Conservation (phyloP, 2,113 vertebrate species). For the Stegastes partitus region DNA sequence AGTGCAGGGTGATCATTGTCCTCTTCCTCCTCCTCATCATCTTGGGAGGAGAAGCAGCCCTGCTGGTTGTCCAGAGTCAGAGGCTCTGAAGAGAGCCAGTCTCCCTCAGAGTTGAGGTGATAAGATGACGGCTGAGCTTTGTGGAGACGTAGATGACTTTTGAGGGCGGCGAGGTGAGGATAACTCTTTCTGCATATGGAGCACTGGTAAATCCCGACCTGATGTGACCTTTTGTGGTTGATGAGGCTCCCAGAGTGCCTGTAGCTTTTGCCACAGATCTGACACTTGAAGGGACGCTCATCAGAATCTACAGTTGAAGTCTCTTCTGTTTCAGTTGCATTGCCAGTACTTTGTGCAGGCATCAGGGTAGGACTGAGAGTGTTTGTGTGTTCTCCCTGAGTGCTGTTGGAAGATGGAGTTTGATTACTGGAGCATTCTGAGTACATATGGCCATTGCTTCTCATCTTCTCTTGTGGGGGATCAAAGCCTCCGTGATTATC, state of each 20-base stretch:
- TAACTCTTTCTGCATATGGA: conserved; percentile 89
- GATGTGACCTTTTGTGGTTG: conserved; percentile 93
- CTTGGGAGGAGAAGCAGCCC: conserved; percentile 64
- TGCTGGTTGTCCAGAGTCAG: conserved; percentile 78
- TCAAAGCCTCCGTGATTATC: conserved; percentile 83
- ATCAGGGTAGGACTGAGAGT: conserved; percentile 44
- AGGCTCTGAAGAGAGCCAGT: conserved; percentile 85
- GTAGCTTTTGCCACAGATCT: conserved; percentile 91
- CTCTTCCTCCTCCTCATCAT: conserved; percentile 29
- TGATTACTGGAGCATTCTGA: conserved; percentile 81
- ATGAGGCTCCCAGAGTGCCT: conserved; percentile 93
- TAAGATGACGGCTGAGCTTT: conserved; percentile 81
- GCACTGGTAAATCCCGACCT: conserved; percentile 89
- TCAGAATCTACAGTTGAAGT: conserved; percentile 53
- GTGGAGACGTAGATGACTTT: conserved; percentile 91
- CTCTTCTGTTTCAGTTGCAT: conserved; percentile 64
- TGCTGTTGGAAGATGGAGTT: conserved; percentile 59
- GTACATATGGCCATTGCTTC: conserved; percentile 78
- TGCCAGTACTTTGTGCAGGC: conserved; percentile 41
- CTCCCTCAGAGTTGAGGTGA: conserved; percentile 67
- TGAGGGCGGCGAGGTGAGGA: conserved; percentile 89
- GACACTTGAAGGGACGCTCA: conserved; percentile 86
- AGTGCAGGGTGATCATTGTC: conserved; percentile 34
- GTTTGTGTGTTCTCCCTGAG: conserved; percentile 76
- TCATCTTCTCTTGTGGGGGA: conserved; percentile 69